Conservation (phyloP, 2,113 vertebrate genomes). For the Chaetops frenatus region DNA sequence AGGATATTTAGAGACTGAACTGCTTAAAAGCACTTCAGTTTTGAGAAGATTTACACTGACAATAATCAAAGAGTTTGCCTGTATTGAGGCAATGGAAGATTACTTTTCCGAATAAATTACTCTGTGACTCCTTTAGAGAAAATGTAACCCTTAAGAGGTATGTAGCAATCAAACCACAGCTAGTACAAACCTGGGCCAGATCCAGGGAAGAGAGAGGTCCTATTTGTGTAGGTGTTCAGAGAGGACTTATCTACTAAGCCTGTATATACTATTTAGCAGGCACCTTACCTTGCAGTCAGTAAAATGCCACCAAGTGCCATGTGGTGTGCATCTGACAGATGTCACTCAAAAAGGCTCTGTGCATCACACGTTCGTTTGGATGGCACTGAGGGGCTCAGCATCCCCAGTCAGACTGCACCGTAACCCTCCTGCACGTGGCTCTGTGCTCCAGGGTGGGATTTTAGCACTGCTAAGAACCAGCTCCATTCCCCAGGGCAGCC, state of each 20-base stretch:
- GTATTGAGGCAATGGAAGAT: not conserved
- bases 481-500: fast-evolving
- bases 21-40: not conserved
- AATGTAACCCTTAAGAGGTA: not conserved
- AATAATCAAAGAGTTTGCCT: not conserved
- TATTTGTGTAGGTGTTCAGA: not conserved
- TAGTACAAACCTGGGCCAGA: not conserved
- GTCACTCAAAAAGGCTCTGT: not conserved
- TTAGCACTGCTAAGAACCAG: not conserved
- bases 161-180: not conserved
- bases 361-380: fast-evolving
- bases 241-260: not conserved
- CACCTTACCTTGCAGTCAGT: not conserved
- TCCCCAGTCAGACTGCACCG: not conserved
- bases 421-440: not conserved
- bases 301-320: fast-evolving
- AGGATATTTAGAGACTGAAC: not conserved
- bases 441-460: not conserved
- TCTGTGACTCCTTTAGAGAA: not conserved
- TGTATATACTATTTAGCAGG: not conserved
- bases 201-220: not conserved
- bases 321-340: fast-evolving
- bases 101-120: not conserved
- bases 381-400: not conserved
- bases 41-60: not conserved